phyloP scores from a whole-genome alignment of 2,113 vertebrate species.

The Silurus meridionalis region DNA sequence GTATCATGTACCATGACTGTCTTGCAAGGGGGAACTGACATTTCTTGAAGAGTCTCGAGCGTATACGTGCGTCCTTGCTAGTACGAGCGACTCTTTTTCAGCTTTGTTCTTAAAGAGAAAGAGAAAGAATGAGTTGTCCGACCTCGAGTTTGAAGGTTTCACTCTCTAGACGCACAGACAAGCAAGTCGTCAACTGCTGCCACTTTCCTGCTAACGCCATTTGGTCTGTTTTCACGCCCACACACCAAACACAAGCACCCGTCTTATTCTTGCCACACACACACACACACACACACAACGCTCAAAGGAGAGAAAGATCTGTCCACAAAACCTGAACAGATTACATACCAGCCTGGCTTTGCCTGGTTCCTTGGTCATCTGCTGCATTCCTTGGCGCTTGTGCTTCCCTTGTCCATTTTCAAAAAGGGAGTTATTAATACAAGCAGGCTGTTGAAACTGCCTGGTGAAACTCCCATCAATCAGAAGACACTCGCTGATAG shows the following conservation, averaged over 20 bases:
- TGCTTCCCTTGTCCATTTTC: constrained; percentile 79
- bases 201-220: constrained; percentile 42
- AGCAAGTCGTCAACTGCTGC: constrained; percentile 56
- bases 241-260: constrained; percentile 35
- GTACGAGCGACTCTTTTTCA: no score
- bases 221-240: constrained; percentile 35
- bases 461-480: constrained; percentile 83
- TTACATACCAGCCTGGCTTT: constrained; percentile 77
- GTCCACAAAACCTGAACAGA: constrained; percentile 34
- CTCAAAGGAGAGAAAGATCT: background rate
- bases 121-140: background rate
- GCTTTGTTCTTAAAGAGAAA: background rate
- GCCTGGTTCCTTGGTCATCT: constrained; percentile 73
- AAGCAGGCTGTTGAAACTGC: constrained; percentile 63
- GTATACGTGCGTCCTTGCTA: no score
- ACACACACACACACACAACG: background rate
- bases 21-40: background rate
- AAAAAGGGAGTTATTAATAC: constrained; percentile 74
- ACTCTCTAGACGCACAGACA: constrained; percentile 24
- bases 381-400: constrained; percentile 78
- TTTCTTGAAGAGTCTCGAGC: background rate
- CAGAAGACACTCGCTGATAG: constrained; percentile 83
- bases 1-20: background rate
- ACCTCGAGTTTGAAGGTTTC: background rate
- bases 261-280: constrained; percentile 5